Conservation (phyloP, 1,140 invertebrate species). For the Augochlora pura region DNA sequence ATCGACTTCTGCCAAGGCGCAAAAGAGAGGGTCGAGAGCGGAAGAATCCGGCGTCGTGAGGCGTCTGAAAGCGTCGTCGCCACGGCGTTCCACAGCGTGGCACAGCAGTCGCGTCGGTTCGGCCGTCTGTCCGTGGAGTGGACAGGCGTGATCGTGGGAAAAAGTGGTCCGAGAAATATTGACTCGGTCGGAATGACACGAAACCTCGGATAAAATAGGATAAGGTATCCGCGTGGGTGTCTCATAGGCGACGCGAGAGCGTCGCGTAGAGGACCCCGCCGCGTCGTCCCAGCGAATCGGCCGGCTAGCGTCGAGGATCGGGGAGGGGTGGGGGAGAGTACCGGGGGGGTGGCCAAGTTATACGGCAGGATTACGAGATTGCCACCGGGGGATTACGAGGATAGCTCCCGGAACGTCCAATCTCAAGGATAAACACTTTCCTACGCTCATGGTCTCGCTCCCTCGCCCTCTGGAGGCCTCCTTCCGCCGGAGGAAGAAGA, state of each 20-base stretch:
- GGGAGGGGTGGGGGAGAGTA: no score
- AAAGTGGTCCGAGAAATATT: slow-evolving; percentile 71
- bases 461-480: slow-evolving; percentile 25
- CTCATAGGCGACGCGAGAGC: slow-evolving; percentile 24
- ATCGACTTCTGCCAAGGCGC: no score
- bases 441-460: slow-evolving; percentile 66
- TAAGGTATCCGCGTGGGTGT: slow-evolving; percentile 44
- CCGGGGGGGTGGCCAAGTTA: slow-evolving; percentile 74
- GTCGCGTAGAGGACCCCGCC: no score
- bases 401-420: slow-evolving; percentile 78
- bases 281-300: slow-evolving; percentile 41
- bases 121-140: not conserved
- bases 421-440: slow-evolving; percentile 80
- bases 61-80: no score
- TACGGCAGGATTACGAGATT: slow-evolving; percentile 79
- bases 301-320: slow-evolving; percentile 18
- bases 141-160: not conserved
- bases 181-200: slow-evolving; percentile 61
- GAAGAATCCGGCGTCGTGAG: no score
- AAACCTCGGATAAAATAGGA: slow-evolving; percentile 49
- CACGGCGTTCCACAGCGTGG: no score
- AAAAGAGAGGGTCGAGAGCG: no score
- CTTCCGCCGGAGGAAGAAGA: not conserved
- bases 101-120: no score
- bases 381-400: slow-evolving; percentile 78